Evolutionary conservation across 2,888 invertebrate genomes (phyloP).

Genomic region (Uropetala carovei): DNA sequence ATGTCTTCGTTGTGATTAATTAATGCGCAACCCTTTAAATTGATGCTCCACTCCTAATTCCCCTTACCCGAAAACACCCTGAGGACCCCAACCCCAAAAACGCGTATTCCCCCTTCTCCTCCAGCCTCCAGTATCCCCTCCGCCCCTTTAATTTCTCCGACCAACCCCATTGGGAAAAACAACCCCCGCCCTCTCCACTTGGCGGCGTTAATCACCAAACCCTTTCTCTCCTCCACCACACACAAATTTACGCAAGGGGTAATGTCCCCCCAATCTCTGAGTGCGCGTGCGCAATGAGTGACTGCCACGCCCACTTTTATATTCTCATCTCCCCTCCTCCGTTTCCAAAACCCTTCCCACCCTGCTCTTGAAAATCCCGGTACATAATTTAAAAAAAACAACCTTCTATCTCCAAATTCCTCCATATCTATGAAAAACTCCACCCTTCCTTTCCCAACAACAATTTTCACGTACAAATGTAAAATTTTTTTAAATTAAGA

Average conservation of each 20-base stretch:
- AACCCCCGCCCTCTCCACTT: conserved; percentile 30
- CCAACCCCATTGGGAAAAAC: conserved; percentile 59
- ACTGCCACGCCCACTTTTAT: conserved; percentile 50
- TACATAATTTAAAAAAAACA: conserved; percentile 3
- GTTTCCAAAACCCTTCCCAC: not conserved
- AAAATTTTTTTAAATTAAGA: no score
- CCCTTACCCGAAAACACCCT: no score
- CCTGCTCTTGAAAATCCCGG: not conserved
- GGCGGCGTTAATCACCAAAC: conserved; percentile 55
- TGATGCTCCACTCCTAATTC: no score
- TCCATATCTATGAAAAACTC: no score
- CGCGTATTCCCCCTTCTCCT: not conserved
- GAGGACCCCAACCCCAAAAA: not conserved
- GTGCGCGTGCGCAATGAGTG: conserved; percentile 58
- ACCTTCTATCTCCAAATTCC: no score
- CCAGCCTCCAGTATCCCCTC: not conserved
- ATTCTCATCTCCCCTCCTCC: conserved; percentile 25
- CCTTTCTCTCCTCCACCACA: conserved; percentile 23
- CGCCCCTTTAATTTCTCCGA: conserved; percentile 20
- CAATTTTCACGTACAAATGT: no score
- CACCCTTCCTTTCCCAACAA: no score
- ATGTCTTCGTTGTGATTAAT: no score
- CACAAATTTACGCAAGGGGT: conserved; percentile 41
- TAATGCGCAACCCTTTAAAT: no score
- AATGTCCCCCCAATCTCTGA: not conserved